Conservation (phyloP, 1,140 invertebrate genomes). For the Bombyx mandarina region DNA sequence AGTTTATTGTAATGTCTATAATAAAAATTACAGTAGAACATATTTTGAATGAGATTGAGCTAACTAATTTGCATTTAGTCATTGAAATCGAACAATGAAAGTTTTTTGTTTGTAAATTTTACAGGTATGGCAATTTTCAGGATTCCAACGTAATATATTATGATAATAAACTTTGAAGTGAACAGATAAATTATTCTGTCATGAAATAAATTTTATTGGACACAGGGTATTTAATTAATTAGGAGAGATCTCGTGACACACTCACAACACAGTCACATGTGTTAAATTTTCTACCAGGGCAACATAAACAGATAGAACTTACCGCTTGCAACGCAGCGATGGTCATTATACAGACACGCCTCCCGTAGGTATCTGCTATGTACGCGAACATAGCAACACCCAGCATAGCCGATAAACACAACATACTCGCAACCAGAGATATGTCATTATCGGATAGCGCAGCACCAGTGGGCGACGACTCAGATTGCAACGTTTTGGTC, state of each 20-base stretch:
- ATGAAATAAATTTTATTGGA: no score
- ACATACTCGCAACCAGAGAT: constrained; percentile 62
- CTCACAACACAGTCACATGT: constrained; percentile 1
- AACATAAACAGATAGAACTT: constrained; percentile 8
- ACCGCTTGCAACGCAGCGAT: constrained; percentile 13
- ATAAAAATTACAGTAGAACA: no score
- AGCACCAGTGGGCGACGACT: constrained; percentile 42
- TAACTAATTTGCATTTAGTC: no score
- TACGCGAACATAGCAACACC: constrained; percentile 12
- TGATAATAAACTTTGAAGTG: no score
- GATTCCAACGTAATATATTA: no score
- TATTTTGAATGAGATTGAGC: no score
- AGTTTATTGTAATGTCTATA: no score
- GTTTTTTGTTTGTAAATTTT: no score
- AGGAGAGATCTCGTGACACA: background rate
- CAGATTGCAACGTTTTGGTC: constrained; percentile 53
- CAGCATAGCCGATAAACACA: constrained; percentile 45
- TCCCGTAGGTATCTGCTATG: constrained; percentile 12
- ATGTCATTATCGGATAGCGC: constrained; percentile 59
- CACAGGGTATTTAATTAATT: no score
- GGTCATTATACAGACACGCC: constrained; percentile 7
- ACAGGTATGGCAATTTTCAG: no score
- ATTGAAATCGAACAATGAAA: no score
- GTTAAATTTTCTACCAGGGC: constrained; percentile 7
- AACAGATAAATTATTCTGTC: no score